Percentiles rank a stretch among this genome's conserved stretches.
Conservation (phyloP, 2,113 vertebrate genomes). For the Ctenomys sociabilis region DNA sequence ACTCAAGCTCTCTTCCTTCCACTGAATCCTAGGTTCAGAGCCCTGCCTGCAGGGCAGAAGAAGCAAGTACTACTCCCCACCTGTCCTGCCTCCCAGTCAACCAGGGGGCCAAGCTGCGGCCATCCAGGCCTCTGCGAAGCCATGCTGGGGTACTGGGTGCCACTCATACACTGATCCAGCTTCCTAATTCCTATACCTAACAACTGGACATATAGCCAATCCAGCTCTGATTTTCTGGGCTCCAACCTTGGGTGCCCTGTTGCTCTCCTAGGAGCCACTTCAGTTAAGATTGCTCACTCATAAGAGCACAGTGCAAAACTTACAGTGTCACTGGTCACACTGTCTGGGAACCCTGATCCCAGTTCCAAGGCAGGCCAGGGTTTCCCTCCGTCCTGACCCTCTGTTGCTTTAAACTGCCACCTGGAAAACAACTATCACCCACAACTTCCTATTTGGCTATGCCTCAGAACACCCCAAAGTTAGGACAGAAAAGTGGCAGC, state of each 20-base stretch:
- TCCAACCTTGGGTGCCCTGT: rapidly evolving
- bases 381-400: not conserved
- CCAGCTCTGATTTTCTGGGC: no score
- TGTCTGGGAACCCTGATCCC: not conserved
- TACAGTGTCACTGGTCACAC: not conserved
- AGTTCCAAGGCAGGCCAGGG: not conserved
- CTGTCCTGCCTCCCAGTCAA: not conserved
- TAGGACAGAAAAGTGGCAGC: not conserved
- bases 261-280: rapidly evolving
- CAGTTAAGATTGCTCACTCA: no score
- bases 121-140: not conserved
- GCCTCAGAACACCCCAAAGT: not conserved
- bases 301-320: not conserved
- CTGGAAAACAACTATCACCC: not conserved
- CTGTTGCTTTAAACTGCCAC: not conserved
- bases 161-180: not conserved
- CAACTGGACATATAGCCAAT: no score
- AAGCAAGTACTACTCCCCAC: not conserved
- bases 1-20: not conserved
- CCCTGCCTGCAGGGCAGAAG: not conserved
- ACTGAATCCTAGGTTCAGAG: not conserved
- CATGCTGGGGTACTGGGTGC: no score
- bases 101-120: no score
- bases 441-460: not conserved
- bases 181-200: not conserved